Evolutionary conservation across 2,888 invertebrate species (phyloP).

Genomic region (Escarpia spicata): DNA sequence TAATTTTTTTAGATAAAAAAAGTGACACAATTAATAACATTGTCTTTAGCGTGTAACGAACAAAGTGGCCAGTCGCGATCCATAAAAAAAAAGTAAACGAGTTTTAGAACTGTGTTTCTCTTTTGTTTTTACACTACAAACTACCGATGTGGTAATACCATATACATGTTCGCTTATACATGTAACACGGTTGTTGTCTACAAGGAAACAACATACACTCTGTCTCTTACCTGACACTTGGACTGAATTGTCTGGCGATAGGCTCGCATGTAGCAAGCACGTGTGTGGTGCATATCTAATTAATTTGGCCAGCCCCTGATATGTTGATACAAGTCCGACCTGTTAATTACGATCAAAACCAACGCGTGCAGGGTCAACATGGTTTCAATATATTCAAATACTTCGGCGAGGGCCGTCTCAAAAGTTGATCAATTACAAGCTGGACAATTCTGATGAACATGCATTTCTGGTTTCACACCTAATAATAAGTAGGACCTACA

Average conservation of each 20-base stretch:
- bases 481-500: background rate
- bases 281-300: background rate
- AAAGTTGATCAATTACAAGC: background rate
- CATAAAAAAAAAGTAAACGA: too few species aligned
- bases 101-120: too few species aligned
- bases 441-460: background rate
- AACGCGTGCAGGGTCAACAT: background rate
- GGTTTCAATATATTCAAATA: background rate
- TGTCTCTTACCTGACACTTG: background rate
- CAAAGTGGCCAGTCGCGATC: too few species aligned
- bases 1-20: too few species aligned
- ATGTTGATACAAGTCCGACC: background rate
- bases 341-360: background rate
- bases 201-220: background rate
- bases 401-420: background rate
- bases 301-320: background rate
- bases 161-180: too few species aligned
- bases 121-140: too few species aligned
- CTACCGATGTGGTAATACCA: too few species aligned
- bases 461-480: background rate
- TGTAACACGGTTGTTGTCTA: background rate
- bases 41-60: too few species aligned
- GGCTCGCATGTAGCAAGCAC: background rate
- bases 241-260: background rate
- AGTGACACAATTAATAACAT: too few species aligned